These are phyloP conservation scores for Coelinius sp. DNA, from an alignment of 2,888 invertebrate species.

Conservation along the genomic window DNA sequence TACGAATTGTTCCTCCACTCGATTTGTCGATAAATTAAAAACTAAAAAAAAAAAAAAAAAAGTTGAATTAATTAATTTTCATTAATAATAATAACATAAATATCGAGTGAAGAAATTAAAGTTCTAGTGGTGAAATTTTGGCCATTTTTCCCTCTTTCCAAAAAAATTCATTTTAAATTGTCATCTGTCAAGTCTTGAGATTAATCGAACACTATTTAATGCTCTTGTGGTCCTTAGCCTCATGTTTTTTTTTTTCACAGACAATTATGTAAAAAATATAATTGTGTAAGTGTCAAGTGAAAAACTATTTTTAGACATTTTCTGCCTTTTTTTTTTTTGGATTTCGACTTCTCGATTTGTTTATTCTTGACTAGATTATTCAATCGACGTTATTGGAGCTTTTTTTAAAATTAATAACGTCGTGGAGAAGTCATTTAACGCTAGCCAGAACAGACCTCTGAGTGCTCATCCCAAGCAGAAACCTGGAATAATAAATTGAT, in stretches of 20 bases:
- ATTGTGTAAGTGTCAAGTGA: conserved; percentile 9
- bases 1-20: not conserved
- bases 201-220: conserved; percentile 29
- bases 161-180: not conserved
- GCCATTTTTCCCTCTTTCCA: not conserved
- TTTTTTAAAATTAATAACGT: not conserved
- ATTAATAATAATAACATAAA: conserved; percentile 16
- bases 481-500: conserved; percentile 74
- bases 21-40: not conserved
- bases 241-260: not conserved
- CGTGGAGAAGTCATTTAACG: conserved; percentile 31
- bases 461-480: conserved; percentile 89
- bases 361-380: conserved; percentile 68
- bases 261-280: conserved; percentile 25
- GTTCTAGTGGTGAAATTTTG: not conserved
- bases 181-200: conserved; percentile 26
- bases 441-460: conserved; percentile 86
- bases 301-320: not conserved
- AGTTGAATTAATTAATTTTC: not conserved
- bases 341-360: conserved; percentile 45
- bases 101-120: conserved; percentile 8
- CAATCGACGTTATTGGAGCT: conserved; percentile 1
- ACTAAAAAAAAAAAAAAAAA: not conserved
- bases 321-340: conserved; percentile 31
- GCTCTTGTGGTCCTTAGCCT: conserved; percentile 11